A percentile compares a stretch with the other conserved stretches of the same genome.
phyloP scores from a whole-genome alignment of 1,140 invertebrate species.

The Zaprionus capensis region DNA sequence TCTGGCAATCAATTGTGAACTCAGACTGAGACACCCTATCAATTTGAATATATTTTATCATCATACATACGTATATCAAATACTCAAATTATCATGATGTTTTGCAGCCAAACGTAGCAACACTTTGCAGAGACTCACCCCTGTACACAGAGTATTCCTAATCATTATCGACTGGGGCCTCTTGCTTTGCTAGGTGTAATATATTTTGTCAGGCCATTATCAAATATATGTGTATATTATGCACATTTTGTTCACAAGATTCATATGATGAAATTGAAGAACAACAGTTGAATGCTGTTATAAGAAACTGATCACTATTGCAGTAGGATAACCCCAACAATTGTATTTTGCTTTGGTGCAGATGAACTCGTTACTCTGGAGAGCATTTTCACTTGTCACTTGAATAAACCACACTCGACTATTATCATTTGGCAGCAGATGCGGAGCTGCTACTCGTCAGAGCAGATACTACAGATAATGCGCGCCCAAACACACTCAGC shows the following conservation, averaged over 20 bases:
- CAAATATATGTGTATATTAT: background rate
- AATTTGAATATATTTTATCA: background rate
- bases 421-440: conserved; percentile 19
- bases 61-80: background rate
- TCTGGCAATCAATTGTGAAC: background rate
- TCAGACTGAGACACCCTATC: background rate
- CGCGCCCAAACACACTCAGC: background rate
- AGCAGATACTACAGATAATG: conserved; percentile 10
- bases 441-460: conserved; percentile 2
- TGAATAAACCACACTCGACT: conserved; percentile 9
- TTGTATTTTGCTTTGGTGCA: background rate
- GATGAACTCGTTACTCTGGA: background rate
- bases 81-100: background rate
- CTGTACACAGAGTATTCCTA: conserved; percentile 2
- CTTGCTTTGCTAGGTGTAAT: background rate
- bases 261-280: background rate
- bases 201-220: background rate
- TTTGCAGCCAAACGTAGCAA: background rate
- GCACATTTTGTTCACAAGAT: background rate
- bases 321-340: background rate
- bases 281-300: background rate
- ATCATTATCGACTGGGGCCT: conserved; percentile 10
- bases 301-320: background rate
- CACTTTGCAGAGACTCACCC: background rate
- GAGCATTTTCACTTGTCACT: conserved; percentile 25